phyloP scores from a whole-genome alignment of 2,797 vertebrate species.

The Gymnothorax reevesii region DNA sequence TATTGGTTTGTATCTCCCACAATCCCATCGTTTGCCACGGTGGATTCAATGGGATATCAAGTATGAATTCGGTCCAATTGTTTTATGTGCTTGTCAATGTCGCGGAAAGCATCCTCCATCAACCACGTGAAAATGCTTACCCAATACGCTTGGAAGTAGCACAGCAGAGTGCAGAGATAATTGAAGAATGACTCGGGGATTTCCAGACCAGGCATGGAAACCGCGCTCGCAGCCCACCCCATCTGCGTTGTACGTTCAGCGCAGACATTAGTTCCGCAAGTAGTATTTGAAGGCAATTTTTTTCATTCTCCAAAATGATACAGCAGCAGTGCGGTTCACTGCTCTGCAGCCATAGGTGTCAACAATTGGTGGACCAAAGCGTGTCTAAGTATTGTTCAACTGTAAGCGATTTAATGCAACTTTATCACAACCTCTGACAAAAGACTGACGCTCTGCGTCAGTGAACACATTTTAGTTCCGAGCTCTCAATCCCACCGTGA shows the following conservation, averaged over 20 bases:
- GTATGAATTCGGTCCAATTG: too few relatives aligned
- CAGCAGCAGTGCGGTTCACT: neutral
- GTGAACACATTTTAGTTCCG: neutral
- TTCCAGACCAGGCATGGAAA: constrained; percentile 54
- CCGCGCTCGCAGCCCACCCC: neutral
- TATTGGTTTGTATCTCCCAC: neutral
- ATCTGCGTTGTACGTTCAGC: neutral
- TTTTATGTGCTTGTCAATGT: neutral
- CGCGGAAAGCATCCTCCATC: neutral
- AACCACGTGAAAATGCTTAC: constrained; percentile 6
- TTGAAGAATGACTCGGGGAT: constrained; percentile 46
- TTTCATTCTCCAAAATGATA: neutral
- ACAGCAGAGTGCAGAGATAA: constrained; percentile 27
- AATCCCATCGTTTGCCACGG: too few relatives aligned
- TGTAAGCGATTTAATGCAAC: neutral
- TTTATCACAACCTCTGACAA: neutral
- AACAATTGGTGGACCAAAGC: neutral
- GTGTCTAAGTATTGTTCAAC: neutral
- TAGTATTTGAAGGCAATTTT: neutral
- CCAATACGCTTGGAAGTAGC: neutral
- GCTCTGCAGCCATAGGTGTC: neutral
- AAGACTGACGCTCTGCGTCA: neutral
- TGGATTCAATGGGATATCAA: too few relatives aligned
- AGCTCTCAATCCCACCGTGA: neutral
- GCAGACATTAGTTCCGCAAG: neutral